A percentile compares a stretch with the other conserved stretches of the same genome.
These are phyloP conservation scores for Amaurobius ferox DNA, from an alignment of 2,888 invertebrate genomes.

Conservation along the genomic window DNA sequence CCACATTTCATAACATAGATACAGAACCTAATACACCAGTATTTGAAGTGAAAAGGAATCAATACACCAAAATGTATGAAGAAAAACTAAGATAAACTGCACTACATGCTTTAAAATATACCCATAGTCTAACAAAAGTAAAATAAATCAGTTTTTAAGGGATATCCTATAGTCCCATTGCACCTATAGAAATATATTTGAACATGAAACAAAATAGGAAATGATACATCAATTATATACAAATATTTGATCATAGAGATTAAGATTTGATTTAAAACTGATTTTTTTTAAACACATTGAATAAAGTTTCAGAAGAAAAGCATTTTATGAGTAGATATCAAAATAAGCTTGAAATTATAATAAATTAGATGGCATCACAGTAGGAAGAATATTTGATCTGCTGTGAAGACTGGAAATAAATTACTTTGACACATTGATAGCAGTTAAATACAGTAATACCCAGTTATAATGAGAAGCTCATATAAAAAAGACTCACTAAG, in stretches of 20 bases:
- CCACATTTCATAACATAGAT: not conserved
- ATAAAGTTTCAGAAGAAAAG: too few relatives aligned
- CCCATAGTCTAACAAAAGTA: not conserved
- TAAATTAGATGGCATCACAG: too few relatives aligned
- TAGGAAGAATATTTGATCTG: too few relatives aligned
- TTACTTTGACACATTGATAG: too few relatives aligned
- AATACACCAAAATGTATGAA: not conserved
- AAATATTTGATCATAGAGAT: not conserved
- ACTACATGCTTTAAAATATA: not conserved
- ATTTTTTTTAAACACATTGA: too few relatives aligned
- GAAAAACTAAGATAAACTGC: not conserved
- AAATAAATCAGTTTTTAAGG: not conserved
- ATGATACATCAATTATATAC: not conserved
- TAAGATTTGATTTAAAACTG: not conserved
- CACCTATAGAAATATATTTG: not conserved
- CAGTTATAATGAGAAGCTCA: too few relatives aligned
- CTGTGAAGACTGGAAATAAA: too few relatives aligned
- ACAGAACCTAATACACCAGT: constrained; percentile 2
- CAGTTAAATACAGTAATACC: too few relatives aligned
- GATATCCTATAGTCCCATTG: not conserved
- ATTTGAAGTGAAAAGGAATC: not conserved
- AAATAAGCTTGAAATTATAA: too few relatives aligned
- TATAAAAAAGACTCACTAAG: too few relatives aligned
- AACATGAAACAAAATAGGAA: not conserved
- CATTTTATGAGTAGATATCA: too few relatives aligned